Base-by-base conservation (phyloP, 2,113 vertebrate genomes). In the Drymodes brunneopygia region DNA sequence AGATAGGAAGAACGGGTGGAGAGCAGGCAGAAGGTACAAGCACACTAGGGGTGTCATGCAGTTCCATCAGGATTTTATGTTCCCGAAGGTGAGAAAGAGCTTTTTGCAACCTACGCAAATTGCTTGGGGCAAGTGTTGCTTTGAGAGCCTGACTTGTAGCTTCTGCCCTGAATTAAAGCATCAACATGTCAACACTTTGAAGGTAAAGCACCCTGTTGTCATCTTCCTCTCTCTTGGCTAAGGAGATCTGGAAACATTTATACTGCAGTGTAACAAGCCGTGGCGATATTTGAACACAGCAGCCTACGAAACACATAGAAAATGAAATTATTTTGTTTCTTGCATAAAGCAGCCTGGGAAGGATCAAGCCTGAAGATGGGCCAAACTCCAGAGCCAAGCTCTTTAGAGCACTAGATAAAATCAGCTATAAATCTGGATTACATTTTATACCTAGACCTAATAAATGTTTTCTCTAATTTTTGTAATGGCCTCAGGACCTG, bases 31-130 rank as follows among this genome's bases (percentile, higher is more conserved):
- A 16, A 72, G 21, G 54, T 35, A 23, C 38, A 28, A 36, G 27
- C 58, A 12, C 0, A 0, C 29, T 28, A 2, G 2, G 33, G 16
- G 19, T 57, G 54, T 54, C 2, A 1, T 51, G 75, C 24, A 58
- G 70, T 50, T 57, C 44, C 4, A 2, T 20, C 36, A 58, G 29
- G 22, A 58, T 79, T 82, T 77, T 1, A 0, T 15, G 27, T 54
- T 86, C 40, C 71, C 33, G 3, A 19, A 64, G 33, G 44, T n/a
- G 13, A 66, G 44, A 38, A 66, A 57, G 56, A 50, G 21, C 16
- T 40, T 90, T 35, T 11, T 64, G 33, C 64, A 35, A 18, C 54
- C 40, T 36, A 18, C 28, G 5, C 1, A 0, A 33, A 21, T 65
- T 73, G 15, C 62, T 28, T 4, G 56, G 35, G 21, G 42, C 13